Base-by-base conservation (phyloP, 53 echinoderm and acorn worm genomes). In the Echinarachnius parma region DNA sequence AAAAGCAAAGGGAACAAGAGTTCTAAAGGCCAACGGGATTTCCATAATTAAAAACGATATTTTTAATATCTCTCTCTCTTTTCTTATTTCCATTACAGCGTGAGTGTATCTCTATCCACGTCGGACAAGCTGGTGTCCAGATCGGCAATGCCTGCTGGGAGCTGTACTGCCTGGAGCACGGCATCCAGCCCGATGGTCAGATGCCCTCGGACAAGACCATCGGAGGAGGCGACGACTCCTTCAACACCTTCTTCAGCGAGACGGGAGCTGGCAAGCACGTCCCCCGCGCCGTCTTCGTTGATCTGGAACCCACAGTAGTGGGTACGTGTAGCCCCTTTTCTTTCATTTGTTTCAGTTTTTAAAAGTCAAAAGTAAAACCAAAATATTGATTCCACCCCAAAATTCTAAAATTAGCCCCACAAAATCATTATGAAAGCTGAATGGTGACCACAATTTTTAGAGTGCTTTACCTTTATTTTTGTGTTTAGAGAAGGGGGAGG, bases 111-210 rank as follows among this genome's bases (percentile, higher is more conserved):
- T n/a, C n/a, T 39, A 39, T 87, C 59, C 77, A 82, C 35, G 44
- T 77, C 37, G 89, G 89, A 24, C 89, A 89, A 86, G 89, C 89
- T 31, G 89, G 89, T 50, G 89, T 89, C 74, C 90, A 90, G 79
- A 90, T 90, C 53, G 87, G 87, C 80, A 86, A 89, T 81, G 89
- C 89, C 75, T 87, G 87, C 83, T 87, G 87, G 86, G 86, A 86
- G 72, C 53, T 86, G 71, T 86, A 86, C 78, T 86, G 86, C 64
- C 78, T 86, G 15, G 86, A 86, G 71, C 86, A 86, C 37, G 86
- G 82, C 71, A 87, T 87, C 79, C 87, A 88, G 76, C 89, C 89
- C 31, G 89, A 88, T 85, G 89, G 89, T 66, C 89, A 89, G 85
- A 89, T 89, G 89, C 89, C 89, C 19, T 86, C 85, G 48, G 89